Evolutionary conservation across 2,113 vertebrate species (phyloP), one percentile per base, ranked within the genome.

Genomic region (Reinhardtius hippoglossoides): DNA sequence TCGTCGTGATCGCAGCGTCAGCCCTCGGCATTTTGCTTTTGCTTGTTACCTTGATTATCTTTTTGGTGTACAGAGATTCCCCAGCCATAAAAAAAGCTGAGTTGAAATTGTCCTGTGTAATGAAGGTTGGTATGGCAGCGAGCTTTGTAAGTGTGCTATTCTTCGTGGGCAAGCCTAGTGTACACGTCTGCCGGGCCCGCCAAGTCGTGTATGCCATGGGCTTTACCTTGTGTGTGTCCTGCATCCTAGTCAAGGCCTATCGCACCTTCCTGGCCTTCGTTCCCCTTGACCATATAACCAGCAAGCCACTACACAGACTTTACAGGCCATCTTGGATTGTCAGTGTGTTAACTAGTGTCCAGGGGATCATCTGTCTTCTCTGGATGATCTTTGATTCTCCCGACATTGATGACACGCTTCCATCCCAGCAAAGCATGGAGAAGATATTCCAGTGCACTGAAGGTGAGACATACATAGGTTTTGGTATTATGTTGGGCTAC

Each of bases 141-240:
- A 91, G 92, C 72, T 92, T 94, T 1, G 42, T 57, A 14, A 91
- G 91, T 13, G 83, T 91, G 3, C 58, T 46, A 15, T 91, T 4
- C 78, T 95, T 93, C 52, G 88, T 94, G 57, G 92, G 84, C 9
- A 56, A 71, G 57, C 93, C 93, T 18, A 86, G 2, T 10, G 1
- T 74, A 7, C 65, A 88, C 64, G 66, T 87, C 1, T 95, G 94
- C 75, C 64, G 44, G 42, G 79, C 91, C 15, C 92, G 89, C 23
- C 93, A 95, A 71, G 65, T 88, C 13, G 67, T 92, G 71, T 94
- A 92, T 15, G 89, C 86, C 5, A 73, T 95, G 44, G 31, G 93
- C 61, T 95, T 94, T 73, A 92, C 92, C n/a, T 66, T 93, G 24
- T 91, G 88, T 48, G 77, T 95, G 10, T 92, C 94, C 37, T 94